phyloP scores from a whole-genome alignment of 2,797 vertebrate genomes.

The Ctenopoma multispine region DNA sequence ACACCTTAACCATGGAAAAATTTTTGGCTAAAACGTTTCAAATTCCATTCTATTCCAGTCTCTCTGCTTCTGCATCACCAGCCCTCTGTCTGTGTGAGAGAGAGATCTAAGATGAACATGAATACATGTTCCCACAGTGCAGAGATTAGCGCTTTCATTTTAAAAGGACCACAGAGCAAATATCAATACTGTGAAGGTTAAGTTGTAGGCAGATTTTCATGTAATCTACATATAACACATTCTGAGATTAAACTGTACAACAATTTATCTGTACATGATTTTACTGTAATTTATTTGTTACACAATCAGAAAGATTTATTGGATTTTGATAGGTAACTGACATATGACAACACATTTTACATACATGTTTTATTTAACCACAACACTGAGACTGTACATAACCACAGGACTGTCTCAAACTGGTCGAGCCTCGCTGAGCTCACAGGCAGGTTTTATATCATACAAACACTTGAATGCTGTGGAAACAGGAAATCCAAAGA shows the following conservation, averaged over 20 bases:
- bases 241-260: not conserved
- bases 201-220: not conserved
- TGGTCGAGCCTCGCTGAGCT: slow-evolving; percentile 48
- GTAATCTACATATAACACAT: slow-evolving; percentile 4
- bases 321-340: no score
- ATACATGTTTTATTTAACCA: no score
- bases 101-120: slow-evolving; percentile 16
- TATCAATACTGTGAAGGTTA: not conserved
- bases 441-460: slow-evolving; percentile 33
- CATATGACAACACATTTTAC: not conserved
- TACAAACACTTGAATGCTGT: slow-evolving; percentile 6
- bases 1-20: slow-evolving; percentile 88
- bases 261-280: not conserved
- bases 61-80: slow-evolving; percentile 9
- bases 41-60: slow-evolving; percentile 88
- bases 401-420: slow-evolving; percentile 23
- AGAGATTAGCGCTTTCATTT: slow-evolving; percentile 17
- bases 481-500: slow-evolving; percentile 29
- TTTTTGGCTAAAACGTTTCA: slow-evolving; percentile 92
- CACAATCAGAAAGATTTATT: no score
- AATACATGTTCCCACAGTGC: slow-evolving; percentile 6
- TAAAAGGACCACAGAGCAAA: not conserved
- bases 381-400: not conserved
- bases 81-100: not conserved
- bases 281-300: no score